A percentile compares a stretch with the other conserved stretches of the same genome.
phyloP scores from a whole-genome alignment of 2,113 vertebrate genomes.

The Regulus satrapa region DNA sequence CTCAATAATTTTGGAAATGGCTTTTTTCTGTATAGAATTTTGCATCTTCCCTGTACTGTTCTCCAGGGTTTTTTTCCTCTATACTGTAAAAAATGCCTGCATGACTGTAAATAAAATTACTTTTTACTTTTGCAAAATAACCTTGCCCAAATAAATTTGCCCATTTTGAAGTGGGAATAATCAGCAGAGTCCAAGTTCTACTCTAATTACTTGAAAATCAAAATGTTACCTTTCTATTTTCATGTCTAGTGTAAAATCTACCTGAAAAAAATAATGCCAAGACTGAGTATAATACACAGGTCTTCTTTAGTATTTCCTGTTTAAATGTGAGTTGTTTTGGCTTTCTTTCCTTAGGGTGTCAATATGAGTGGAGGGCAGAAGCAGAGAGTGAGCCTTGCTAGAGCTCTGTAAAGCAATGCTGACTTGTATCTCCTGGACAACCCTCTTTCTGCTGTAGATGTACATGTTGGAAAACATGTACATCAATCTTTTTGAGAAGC shows the following conservation, averaged over 20 bases:
- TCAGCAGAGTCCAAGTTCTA: neutral
- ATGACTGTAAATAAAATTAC: neutral
- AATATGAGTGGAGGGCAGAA: slow-evolving; percentile 86
- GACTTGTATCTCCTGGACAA: slow-evolving; percentile 82
- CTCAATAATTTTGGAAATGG: neutral
- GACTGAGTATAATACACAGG: neutral
- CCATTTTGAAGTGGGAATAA: neutral
- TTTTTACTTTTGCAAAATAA: neutral
- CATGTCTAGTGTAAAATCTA: neutral
- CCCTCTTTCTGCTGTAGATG: slow-evolving; percentile 82
- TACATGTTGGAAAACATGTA: slow-evolving; percentile 82
- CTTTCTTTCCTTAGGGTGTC: slow-evolving; percentile 68
- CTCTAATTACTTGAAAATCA: neutral
- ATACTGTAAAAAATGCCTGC: neutral
- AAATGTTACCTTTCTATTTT: neutral
- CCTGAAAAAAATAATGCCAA: neutral
- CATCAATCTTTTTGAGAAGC: slow-evolving; percentile 83
- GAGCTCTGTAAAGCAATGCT: slow-evolving; percentile 77
- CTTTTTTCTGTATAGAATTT: neutral
- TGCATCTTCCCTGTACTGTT: neutral
- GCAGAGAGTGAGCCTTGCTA: slow-evolving; percentile 80
- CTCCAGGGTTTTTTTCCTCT: neutral
- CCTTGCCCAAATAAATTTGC: neutral
- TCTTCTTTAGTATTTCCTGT: neutral
- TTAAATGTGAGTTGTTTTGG: neutral